Evolutionary conservation across 2,888 invertebrate species (phyloP).

Genomic region (Dynastes hyllus): DNA sequence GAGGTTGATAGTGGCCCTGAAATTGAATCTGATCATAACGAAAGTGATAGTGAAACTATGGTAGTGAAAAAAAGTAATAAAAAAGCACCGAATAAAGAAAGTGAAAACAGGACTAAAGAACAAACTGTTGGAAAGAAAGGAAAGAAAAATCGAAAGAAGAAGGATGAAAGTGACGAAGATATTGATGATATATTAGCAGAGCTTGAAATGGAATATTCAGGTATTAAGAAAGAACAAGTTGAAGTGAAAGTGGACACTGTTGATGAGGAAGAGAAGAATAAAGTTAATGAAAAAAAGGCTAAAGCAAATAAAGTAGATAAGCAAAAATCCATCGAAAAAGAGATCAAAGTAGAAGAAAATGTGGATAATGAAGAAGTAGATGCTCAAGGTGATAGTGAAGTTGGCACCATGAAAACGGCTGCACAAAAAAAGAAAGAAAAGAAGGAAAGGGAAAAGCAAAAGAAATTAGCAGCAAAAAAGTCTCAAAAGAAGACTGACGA

Average conservation of each 20-base stretch:
- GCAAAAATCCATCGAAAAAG: constrained; percentile 51
- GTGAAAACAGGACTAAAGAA: constrained; percentile 68
- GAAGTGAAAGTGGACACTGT: constrained; percentile 70
- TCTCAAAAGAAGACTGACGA: constrained; percentile 55
- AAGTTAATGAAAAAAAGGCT: constrained; percentile 51
- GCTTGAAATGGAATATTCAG: constrained; percentile 86
- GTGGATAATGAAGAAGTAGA: constrained; percentile 67
- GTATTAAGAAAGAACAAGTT: constrained; percentile 73
- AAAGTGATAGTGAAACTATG: constrained; percentile 69
- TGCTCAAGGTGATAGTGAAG: constrained; percentile 74
- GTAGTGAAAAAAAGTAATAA: constrained; percentile 67
- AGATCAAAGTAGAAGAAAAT: constrained; percentile 53
- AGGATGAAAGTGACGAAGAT: constrained; percentile 86
- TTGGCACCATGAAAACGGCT: constrained; percentile 82
- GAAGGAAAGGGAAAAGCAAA: constrained; percentile 84
- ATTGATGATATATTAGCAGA: constrained; percentile 89
- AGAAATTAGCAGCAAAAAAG: constrained; percentile 56
- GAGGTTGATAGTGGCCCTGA: constrained; percentile 77
- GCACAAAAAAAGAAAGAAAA: constrained; percentile 94
- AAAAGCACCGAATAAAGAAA: constrained; percentile 69
- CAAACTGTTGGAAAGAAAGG: constrained; percentile 75
- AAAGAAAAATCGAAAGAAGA: constrained; percentile 83
- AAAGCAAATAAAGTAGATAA: constrained; percentile 69
- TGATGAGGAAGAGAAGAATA: constrained; percentile 67
- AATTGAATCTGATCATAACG: constrained; percentile 63